Evolutionary conservation across 2,797 vertebrate species (phyloP).

Genomic region (Notamacropus eugenii): DNA sequence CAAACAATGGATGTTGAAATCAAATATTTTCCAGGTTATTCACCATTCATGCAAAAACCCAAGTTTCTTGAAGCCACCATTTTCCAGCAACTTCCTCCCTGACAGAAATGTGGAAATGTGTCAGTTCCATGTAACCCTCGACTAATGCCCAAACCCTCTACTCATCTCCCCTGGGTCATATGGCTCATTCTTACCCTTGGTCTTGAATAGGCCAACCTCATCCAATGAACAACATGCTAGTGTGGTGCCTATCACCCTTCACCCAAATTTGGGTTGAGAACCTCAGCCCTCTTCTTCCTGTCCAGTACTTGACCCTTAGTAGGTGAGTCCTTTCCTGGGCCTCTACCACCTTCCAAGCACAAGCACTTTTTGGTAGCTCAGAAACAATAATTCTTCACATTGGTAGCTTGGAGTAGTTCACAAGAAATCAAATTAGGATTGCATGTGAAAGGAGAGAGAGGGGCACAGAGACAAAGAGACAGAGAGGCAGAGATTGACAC

Average conservation of each 20-base stretch:
- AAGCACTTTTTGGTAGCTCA: not conserved
- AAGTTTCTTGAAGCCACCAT: constrained; percentile 1
- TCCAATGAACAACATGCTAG: not conserved
- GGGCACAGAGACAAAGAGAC: not conserved
- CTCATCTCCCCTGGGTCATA: not conserved
- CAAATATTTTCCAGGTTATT: constrained; percentile 1
- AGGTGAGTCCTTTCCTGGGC: not conserved
- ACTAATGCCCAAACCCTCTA: not conserved
- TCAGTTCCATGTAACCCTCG: not conserved
- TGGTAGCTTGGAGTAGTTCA: not conserved
- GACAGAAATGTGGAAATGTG: not conserved
- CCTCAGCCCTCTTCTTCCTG: not conserved
- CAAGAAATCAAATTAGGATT: not conserved
- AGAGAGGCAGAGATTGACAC: not conserved
- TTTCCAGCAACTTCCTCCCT: not conserved
- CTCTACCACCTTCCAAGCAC: not conserved
- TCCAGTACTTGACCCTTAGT: not conserved
- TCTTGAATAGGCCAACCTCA: not conserved
- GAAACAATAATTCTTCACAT: not conserved
- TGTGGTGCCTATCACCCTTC: not conserved
- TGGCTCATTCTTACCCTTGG: not conserved
- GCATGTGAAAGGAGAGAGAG: not conserved
- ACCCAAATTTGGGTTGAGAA: not conserved
- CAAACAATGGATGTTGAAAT: constrained; percentile 3
- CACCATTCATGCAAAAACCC: not conserved